Evolutionary conservation across 2,888 invertebrate genomes (phyloP).

Genomic region (Hydrotaea diabolus): DNA sequence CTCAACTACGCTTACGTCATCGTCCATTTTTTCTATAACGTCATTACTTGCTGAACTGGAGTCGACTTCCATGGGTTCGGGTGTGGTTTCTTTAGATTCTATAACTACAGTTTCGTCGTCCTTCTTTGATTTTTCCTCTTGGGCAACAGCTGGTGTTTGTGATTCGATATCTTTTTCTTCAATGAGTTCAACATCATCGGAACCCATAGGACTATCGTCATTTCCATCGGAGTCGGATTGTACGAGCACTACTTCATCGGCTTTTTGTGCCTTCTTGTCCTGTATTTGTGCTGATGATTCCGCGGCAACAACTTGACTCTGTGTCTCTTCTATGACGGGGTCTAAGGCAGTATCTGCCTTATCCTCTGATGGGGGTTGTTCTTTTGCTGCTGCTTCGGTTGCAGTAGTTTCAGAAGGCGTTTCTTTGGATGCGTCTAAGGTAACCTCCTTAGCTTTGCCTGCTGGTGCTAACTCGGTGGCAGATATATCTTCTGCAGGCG

Average conservation of each 20-base stretch:
- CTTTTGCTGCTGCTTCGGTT: slow-evolving; percentile 10
- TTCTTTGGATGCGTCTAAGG: background rate
- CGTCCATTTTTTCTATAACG: slow-evolving; percentile 58
- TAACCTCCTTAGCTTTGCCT: background rate
- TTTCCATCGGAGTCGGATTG: slow-evolving; percentile 58
- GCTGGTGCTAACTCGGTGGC: background rate
- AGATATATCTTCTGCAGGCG: slow-evolving; percentile 57
- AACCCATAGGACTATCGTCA: slow-evolving; percentile 51
- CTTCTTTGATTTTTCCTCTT: background rate
- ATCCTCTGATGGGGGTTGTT: slow-evolving; percentile 43
- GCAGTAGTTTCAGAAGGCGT: slow-evolving; percentile 42
- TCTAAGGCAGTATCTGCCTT: slow-evolving; percentile 59
- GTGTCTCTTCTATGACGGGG: slow-evolving; percentile 64
- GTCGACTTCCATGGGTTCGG: slow-evolving; percentile 80
- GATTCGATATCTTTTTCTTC: slow-evolving; percentile 5
- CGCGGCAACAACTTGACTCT: slow-evolving; percentile 53
- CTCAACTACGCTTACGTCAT: slow-evolving; percentile 51
- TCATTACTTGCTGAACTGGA: slow-evolving; percentile 68
- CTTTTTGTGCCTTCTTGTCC: slow-evolving; percentile 17
- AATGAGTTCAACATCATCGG: slow-evolving; percentile 52
- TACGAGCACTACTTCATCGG: slow-evolving; percentile 42
- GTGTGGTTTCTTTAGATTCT: slow-evolving; percentile 70
- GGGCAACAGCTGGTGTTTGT: background rate
- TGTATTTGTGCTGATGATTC: slow-evolving; percentile 16
- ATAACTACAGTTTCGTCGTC: slow-evolving; percentile 34